phyloP scores from a whole-genome alignment of 53 echinoderm and acorn worm genomes.

The Temnopleurus reevesii region DNA sequence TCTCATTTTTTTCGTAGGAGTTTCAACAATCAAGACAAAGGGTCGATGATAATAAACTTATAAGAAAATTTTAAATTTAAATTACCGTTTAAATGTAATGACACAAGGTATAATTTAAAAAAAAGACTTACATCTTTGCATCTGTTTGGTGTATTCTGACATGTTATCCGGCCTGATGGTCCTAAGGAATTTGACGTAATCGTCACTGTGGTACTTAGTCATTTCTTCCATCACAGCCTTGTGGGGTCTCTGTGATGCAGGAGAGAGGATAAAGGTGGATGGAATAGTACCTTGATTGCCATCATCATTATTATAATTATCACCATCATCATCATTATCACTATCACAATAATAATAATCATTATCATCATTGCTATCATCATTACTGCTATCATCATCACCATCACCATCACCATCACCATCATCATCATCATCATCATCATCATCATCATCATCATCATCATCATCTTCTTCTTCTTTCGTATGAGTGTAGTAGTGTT shows the following conservation, averaged over 20 bases:
- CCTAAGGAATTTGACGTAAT: slow-evolving; percentile 96
- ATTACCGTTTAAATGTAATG: too few relatives aligned
- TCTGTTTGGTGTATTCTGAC: slow-evolving; percentile 99
- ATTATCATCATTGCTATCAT: background rate
- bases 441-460: background rate
- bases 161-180: slow-evolving; percentile 99
- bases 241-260: slow-evolving; percentile 86
- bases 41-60: too few relatives aligned
- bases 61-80: too few relatives aligned
- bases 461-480: too few relatives aligned
- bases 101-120: background rate
- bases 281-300: too few relatives aligned
- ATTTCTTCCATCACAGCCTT: slow-evolving; percentile 99
- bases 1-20: too few relatives aligned
- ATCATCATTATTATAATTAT: too few relatives aligned
- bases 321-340: background rate
- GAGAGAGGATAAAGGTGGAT: too few relatives aligned
- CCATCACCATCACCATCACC: background rate
- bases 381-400: background rate
- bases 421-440: background rate
- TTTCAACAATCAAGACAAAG: too few relatives aligned
- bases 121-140: slow-evolving; percentile 96
- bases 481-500: too few relatives aligned
- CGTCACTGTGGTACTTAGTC: slow-evolving; percentile 99
- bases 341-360: too few relatives aligned